Conservation (phyloP, 2,888 invertebrate species). For the Euplexia lucipara region DNA sequence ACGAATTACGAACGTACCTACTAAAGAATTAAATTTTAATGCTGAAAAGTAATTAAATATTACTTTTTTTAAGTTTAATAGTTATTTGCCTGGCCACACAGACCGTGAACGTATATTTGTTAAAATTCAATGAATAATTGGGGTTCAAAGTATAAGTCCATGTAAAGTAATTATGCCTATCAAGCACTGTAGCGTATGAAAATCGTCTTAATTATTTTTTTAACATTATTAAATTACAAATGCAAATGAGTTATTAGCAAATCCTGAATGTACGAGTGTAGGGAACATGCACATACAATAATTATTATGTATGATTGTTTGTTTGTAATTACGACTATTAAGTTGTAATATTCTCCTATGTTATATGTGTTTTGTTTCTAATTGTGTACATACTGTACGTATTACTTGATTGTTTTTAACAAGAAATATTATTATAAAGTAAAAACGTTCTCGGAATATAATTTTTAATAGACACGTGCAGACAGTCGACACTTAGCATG, state of each 20-base stretch:
- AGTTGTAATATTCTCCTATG: neutral
- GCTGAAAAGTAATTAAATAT: too few relatives aligned
- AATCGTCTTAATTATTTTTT: too few relatives aligned
- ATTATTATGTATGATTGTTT: conserved; percentile 15
- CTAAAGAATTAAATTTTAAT: too few relatives aligned
- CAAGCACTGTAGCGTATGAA: too few relatives aligned
- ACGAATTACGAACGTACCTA: too few relatives aligned
- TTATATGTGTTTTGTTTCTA: conserved; percentile 5
- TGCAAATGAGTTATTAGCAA: neutral
- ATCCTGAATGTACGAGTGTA: neutral
- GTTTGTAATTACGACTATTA: conserved; percentile 10
- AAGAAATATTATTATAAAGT: neutral
- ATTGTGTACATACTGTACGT: neutral
- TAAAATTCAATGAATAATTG: too few relatives aligned
- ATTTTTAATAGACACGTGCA: conserved; percentile 1
- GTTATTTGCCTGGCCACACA: too few relatives aligned
- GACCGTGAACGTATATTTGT: too few relatives aligned
- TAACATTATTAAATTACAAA: too few relatives aligned
- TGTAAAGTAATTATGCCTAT: too few relatives aligned
- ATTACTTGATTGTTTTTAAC: conserved; percentile 6
- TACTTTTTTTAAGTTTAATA: too few relatives aligned
- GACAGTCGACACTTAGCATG: neutral
- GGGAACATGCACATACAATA: neutral
- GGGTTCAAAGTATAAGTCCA: too few relatives aligned
- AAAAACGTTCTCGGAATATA: neutral